Conservation (phyloP, 2,888 invertebrate genomes). For the Trachelus stipa region DNA sequence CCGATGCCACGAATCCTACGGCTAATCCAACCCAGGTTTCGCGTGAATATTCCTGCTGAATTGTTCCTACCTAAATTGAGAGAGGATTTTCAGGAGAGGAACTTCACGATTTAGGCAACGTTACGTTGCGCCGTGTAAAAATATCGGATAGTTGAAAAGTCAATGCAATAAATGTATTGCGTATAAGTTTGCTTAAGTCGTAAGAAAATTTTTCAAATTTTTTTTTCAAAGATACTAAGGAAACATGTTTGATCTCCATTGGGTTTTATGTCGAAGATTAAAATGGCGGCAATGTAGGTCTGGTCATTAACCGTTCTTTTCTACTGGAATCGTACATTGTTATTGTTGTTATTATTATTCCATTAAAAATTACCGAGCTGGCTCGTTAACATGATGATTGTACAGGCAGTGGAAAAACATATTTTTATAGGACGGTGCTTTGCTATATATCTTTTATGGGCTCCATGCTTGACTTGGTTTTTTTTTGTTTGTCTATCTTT, state of each 20-base stretch:
- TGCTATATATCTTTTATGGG: neutral
- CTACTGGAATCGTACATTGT: neutral
- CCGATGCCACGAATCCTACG: neutral
- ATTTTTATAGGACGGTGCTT: neutral
- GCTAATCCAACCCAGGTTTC: neutral
- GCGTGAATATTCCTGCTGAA: neutral
- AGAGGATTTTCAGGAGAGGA: neutral
- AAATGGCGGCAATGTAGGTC: neutral
- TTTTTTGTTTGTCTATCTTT: neutral
- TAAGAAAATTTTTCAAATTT: too few species aligned
- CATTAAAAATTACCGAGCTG: neutral
- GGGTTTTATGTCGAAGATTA: neutral
- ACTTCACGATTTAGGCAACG: neutral
- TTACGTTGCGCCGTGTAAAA: too few species aligned
- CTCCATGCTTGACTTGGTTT: neutral
- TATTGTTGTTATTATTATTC: neutral
- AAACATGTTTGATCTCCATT: neutral
- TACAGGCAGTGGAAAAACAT: neutral
- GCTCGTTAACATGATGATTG: neutral
- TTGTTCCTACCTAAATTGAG: neutral
- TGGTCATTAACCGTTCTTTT: neutral
- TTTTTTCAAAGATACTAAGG: neutral
- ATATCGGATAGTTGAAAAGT: too few species aligned
- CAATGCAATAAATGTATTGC: too few species aligned
- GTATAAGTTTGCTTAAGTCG: neutral